Conservation (phyloP, 2,113 vertebrate species). For the Carlito syrichta region DNA sequence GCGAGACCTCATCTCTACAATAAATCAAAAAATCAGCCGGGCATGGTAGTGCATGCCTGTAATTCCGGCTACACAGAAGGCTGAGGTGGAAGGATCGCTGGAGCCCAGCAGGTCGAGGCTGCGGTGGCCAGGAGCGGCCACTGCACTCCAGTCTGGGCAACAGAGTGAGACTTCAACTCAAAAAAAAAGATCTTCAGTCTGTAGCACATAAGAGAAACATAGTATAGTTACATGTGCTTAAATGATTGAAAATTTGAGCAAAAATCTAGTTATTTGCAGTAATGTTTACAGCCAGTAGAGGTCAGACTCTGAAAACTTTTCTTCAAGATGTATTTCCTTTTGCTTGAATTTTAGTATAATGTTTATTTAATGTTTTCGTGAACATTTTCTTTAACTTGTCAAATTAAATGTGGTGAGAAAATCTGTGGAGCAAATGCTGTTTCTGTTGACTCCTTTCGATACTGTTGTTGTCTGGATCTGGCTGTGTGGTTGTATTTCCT, state of each 20-base stretch:
- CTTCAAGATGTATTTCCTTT: neutral
- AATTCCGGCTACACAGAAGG: no score
- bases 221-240: neutral
- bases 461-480: neutral
- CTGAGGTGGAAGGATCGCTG: no score
- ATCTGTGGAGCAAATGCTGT: neutral
- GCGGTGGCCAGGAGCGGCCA: no score
- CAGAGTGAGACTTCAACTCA: no score
- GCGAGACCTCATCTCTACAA: no score
- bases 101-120: no score
- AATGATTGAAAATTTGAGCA: neutral
- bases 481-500: neutral
- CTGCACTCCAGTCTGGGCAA: no score
- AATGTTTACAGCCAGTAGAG: neutral
- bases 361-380: neutral
- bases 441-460: neutral
- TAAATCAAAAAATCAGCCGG: no score
- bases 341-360: neutral
- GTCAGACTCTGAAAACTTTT: conserved; percentile 8
- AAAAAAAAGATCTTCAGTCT: neutral
- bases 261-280: neutral
- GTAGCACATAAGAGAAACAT: neutral
- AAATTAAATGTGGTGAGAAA: neutral
- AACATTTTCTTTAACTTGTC: conserved; percentile 13
- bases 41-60: no score